A percentile compares a stretch with the other conserved stretches of the same genome.
Evolutionary conservation across 2,797 vertebrate species (phyloP).

Genomic region (Crocodylus rhombifer): DNA sequence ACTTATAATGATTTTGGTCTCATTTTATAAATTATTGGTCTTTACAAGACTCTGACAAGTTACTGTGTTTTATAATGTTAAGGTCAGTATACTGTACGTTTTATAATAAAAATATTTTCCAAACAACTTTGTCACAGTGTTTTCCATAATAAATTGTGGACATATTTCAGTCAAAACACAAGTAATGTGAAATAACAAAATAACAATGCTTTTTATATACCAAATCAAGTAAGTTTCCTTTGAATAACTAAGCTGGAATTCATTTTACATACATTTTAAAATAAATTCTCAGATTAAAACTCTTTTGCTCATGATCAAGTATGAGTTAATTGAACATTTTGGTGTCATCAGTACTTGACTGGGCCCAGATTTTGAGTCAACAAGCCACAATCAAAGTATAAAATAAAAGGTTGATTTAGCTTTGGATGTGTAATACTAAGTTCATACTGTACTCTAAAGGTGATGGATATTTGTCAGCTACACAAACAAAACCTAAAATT

Average conservation of each 20-base stretch:
- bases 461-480: background rate
- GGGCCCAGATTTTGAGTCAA: background rate
- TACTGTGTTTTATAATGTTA: slow-evolving; percentile 81
- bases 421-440: background rate
- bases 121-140: slow-evolving; percentile 5
- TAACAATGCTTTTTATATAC: background rate
- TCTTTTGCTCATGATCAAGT: background rate
- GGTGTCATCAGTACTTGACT: background rate
- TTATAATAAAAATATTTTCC: slow-evolving; percentile 85
- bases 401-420: background rate
- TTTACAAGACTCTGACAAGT: slow-evolving; percentile 84
- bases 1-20: slow-evolving; percentile 67
- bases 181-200: background rate
- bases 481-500: background rate
- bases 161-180: background rate
- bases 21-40: slow-evolving; percentile 91
- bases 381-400: background rate
- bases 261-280: background rate
- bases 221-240: background rate
- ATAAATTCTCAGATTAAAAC: background rate
- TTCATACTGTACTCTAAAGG: background rate
- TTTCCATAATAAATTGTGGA: slow-evolving; percentile 18
- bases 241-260: background rate
- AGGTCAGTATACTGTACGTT: slow-evolving; percentile 81
- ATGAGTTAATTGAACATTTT: background rate